A percentile compares a stretch with the other conserved stretches of the same genome.
Evolutionary conservation across 2,113 vertebrate genomes (phyloP).

Genomic region (Nettapus auritus): DNA sequence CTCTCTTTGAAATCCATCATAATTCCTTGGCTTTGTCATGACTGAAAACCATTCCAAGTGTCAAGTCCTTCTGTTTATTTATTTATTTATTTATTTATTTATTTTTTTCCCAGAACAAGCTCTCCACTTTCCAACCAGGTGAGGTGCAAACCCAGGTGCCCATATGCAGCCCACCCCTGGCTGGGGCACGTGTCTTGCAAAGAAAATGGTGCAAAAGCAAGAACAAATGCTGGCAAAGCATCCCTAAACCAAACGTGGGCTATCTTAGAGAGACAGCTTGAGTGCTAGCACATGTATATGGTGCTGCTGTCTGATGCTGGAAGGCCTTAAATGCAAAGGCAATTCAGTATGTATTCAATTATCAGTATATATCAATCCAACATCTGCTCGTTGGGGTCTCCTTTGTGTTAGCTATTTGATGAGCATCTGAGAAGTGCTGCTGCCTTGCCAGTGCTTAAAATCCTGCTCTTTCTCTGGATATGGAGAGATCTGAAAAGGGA

Average conservation of each 20-base stretch:
- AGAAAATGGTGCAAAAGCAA: background rate
- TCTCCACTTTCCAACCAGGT: background rate
- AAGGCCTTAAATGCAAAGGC: background rate
- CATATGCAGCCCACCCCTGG: accelerated
- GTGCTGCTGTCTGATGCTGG: too few relatives aligned
- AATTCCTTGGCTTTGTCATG: background rate
- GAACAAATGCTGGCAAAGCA: background rate
- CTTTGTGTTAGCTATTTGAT: background rate
- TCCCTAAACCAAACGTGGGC: background rate
- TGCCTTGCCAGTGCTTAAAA: background rate
- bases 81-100: too few relatives aligned
- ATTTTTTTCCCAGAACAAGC: background rate
- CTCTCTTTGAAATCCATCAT: background rate
- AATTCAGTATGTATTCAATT: background rate
- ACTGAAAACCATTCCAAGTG: background rate
- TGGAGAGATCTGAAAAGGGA: background rate
- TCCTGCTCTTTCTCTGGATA: background rate
- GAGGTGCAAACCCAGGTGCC: background rate
- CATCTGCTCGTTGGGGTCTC: accelerated
- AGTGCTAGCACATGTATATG: accelerated
- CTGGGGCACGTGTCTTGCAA: accelerated
- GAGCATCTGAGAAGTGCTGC: background rate
- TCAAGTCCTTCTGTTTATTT: background rate
- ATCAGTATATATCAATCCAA: too few relatives aligned
- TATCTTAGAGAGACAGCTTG: too few relatives aligned